Percentiles rank a stretch among this genome's conserved stretches.
phyloP scores from a whole-genome alignment of 2,797 vertebrate species.

The Rhinella marina region DNA sequence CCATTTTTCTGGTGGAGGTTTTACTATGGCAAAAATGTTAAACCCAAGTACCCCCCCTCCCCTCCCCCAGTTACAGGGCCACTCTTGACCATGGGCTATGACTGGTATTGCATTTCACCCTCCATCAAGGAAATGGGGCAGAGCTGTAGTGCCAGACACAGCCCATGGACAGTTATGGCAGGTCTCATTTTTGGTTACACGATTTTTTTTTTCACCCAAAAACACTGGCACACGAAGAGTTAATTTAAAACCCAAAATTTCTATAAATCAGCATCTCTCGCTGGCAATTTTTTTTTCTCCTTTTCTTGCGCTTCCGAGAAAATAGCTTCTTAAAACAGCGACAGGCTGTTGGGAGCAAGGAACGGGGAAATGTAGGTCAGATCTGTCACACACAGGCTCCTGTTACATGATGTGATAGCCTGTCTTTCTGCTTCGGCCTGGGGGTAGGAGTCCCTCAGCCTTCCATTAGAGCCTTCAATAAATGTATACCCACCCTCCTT shows the following conservation, averaged over 20 bases:
- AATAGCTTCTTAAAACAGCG: constrained; percentile 77
- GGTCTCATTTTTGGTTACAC: neutral
- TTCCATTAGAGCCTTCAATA: constrained; percentile 87
- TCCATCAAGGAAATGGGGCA: no score
- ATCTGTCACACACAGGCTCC: constrained; percentile 88
- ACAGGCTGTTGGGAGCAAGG: constrained; percentile 80
- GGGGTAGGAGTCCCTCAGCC: constrained; percentile 87
- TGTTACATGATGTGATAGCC: constrained; percentile 86
- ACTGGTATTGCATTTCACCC: neutral
- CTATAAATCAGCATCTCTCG: constrained; percentile 38
- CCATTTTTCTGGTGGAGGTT: no score
- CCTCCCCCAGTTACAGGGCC: neutral
- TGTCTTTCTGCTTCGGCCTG: constrained; percentile 82
- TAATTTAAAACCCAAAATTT: constrained; percentile 8
- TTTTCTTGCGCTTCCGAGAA: constrained; percentile 73
- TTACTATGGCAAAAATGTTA: no score
- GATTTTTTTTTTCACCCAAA: neutral
- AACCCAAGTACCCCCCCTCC: no score
- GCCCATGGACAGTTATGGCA: neutral
- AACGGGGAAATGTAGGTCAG: constrained; percentile 92
- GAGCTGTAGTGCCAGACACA: neutral
- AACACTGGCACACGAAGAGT: constrained; percentile 14
- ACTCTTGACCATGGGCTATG: neutral
- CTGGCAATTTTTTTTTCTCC: constrained; percentile 65
- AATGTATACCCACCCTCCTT: constrained; percentile 81